Base-by-base conservation (phyloP, 1,140 invertebrate species). In the Sitophilus oryzae region DNA sequence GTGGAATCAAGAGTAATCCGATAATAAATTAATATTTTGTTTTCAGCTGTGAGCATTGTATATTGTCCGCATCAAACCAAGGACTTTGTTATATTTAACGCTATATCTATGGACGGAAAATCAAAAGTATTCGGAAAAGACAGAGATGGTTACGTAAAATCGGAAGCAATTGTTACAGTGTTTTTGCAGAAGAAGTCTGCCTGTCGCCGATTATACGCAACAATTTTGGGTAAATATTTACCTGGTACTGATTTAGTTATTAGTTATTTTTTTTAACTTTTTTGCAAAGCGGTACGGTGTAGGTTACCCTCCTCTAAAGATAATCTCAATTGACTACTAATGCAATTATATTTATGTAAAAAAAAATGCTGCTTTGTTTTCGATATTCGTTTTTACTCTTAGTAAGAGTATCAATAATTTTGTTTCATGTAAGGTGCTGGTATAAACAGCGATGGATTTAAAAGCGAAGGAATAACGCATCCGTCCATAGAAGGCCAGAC, bases 71-170 rank as follows among this genome's bases (percentile, higher is more conserved):
- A 25, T 6, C 50, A 55, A 35, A 52, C 50, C 0, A n/a, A 49
- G 4, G 58, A 63, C 23, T 57, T 62, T 63, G 73, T 60, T 74
- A 80, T 21, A 73, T 66, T 84, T 10, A 76, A 75, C 22, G 80
- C 83, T 76, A 66, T 85, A 10, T 74, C 77, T 5, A 58, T 69
- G 25, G 77, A 81, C 54, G 83, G 82, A 21, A 74, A 66, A 42
- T 84, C 82, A 65, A 79, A 80, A 65, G 76, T 81, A 10, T 84
- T 85, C 68, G 81, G 82, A 71, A 73, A 73, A 25, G 71, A 77
- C 72, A 77, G 75, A 21, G 73, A 79, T 67, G 83, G 82, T 3
- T 85, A 83, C 62, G 79, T 75, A 22, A 69, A 81, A 42, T 79
- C 79, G 60, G 82, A 84, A 66, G 77, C 76, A 21, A 67, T 81